A percentile compares a stretch with the other conserved stretches of the same genome.
These are phyloP conservation scores for Leptocoma aspasia DNA, from an alignment of 2,113 vertebrate genomes.

Conservation along the genomic window DNA sequence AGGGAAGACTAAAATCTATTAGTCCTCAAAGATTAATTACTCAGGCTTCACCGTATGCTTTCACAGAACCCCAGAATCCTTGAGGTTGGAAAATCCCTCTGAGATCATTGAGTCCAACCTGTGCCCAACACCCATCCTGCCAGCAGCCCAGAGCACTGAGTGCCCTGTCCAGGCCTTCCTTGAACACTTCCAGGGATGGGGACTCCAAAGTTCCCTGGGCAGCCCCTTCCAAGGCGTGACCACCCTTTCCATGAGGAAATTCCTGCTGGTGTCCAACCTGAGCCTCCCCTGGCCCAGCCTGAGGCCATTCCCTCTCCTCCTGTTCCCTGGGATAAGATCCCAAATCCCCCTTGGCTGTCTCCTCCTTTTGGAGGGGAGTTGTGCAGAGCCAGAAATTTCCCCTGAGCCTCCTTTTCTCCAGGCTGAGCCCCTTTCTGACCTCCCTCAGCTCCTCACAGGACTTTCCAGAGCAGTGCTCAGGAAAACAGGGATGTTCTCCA, in stretches of 20 bases:
- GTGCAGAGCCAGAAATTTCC: background rate
- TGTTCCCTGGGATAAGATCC: background rate
- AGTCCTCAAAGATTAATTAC: background rate
- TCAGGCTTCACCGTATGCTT: background rate
- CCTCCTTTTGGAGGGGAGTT: background rate
- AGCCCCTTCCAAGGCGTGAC: accelerated
- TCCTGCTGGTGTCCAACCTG: background rate
- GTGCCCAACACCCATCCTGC: background rate
- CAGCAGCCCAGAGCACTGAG: background rate
- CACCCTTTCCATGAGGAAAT: background rate
- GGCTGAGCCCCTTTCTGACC: background rate
- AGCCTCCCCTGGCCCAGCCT: background rate
- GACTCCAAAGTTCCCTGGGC: background rate
- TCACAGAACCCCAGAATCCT: background rate
- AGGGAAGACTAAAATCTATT: background rate
- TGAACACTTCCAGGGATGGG: background rate
- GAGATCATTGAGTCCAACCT: accelerated
- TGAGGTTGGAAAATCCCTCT: background rate
- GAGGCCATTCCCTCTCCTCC: background rate
- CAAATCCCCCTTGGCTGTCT: accelerated
- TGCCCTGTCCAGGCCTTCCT: background rate
- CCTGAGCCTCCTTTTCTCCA: background rate
- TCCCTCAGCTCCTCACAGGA: background rate
- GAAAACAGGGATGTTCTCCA: background rate
- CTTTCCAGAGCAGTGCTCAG: background rate